Conservation (phyloP, 2,113 vertebrate genomes). For the Dasyornis broadbenti region DNA sequence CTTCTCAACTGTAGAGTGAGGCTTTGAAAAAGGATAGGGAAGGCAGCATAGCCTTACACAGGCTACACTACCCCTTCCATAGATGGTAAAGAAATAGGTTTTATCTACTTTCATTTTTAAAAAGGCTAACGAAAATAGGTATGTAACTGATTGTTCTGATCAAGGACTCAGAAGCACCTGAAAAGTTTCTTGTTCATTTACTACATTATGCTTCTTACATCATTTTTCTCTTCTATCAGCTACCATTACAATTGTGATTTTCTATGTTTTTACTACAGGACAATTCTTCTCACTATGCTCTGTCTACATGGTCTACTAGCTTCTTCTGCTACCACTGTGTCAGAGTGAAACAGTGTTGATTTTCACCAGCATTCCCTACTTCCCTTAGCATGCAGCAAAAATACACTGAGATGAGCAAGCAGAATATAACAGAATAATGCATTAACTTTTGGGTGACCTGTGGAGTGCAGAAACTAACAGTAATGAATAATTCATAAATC, state of each 20-base stretch:
- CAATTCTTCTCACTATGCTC: not conserved
- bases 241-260: not conserved
- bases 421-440: not conserved
- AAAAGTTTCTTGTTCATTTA: not conserved
- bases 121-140: not conserved
- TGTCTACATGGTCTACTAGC: not conserved
- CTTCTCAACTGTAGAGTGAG: not conserved
- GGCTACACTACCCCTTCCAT: not conserved
- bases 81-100: not conserved
- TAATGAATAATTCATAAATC: not conserved
- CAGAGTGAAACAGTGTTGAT: not conserved
- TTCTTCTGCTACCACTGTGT: not conserved
- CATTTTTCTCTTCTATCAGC: not conserved
- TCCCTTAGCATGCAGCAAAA: not conserved
- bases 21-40: not conserved
- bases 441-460: not conserved
- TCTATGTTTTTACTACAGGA: not conserved
- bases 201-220: not conserved
- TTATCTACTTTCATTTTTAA: not conserved
- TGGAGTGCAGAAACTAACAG: not conserved
- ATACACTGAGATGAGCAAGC: fast-evolving
- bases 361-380: not conserved
- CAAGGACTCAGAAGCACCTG: not conserved
- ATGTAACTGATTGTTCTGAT: not conserved
- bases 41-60: not conserved